These are phyloP conservation scores for Microtus pennsylvanicus DNA, from an alignment of 2,113 vertebrate species.

Conservation along the genomic window DNA sequence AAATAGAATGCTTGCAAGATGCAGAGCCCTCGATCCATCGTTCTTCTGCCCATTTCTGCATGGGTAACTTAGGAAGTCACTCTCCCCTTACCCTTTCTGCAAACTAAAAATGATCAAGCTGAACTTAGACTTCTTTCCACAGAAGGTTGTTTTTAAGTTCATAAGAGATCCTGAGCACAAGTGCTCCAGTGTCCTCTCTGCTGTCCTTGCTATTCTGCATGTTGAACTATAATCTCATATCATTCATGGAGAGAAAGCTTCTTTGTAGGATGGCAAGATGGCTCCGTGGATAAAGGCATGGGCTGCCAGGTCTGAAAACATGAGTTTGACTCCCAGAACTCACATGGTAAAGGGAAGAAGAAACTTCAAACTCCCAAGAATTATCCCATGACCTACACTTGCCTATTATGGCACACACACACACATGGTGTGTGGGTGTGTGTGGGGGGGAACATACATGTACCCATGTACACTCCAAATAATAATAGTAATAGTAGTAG, in stretches of 20 bases:
- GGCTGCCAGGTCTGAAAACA: background rate
- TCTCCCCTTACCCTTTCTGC: background rate
- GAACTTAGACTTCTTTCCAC: background rate
- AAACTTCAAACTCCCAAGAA: background rate
- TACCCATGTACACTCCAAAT: background rate
- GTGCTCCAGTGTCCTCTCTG: background rate
- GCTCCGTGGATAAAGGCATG: background rate
- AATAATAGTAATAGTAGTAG: background rate
- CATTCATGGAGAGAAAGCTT: slow-evolving; percentile 1
- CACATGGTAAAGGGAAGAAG: background rate
- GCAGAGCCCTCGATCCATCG: background rate
- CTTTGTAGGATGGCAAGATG: background rate
- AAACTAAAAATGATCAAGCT: slow-evolving; percentile 18
- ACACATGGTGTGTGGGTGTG: no score
- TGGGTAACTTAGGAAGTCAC: background rate
- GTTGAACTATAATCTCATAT: background rate
- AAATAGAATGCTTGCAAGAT: background rate
- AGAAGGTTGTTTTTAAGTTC: background rate
- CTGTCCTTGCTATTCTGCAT: background rate
- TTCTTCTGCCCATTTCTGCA: background rate
- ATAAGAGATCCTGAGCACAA: background rate
- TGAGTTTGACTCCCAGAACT: background rate
- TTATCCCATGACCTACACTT: background rate
- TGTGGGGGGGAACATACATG: background rate
- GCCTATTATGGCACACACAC: background rate